These are phyloP conservation scores for Ceyx margarethae DNA, from an alignment of 2,113 vertebrate species.

Conservation along the genomic window DNA sequence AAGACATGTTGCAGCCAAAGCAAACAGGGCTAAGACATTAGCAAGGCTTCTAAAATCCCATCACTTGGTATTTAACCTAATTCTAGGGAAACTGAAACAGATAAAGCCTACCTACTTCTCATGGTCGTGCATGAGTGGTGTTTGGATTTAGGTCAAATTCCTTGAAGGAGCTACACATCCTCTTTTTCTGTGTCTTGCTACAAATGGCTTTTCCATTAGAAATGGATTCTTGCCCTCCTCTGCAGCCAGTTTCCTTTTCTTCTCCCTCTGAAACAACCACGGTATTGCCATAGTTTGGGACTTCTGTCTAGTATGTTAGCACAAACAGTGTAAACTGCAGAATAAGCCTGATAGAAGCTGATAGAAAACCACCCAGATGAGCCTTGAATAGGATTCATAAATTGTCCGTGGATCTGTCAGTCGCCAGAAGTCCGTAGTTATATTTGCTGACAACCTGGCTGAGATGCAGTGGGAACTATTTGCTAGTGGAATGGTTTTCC, in stretches of 20 bases:
- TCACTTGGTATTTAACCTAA: not conserved
- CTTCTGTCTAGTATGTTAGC: not conserved
- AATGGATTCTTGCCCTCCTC: not conserved
- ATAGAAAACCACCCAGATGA: not conserved
- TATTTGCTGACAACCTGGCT: not conserved
- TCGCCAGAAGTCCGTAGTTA: not conserved
- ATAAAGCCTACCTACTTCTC: not conserved
- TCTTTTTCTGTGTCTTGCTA: not conserved
- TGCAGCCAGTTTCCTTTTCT: not conserved
- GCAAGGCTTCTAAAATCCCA: not conserved
- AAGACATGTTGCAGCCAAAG: not conserved
- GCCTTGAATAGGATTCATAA: not conserved
- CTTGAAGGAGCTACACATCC: not conserved
- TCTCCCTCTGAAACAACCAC: not conserved
- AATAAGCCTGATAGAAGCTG: not conserved
- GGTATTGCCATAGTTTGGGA: not conserved
- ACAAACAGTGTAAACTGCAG: not conserved
- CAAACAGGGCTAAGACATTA: not conserved
- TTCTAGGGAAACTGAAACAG: not conserved
- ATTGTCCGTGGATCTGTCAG: not conserved
- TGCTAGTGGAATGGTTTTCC: not conserved
- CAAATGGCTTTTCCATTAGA: not conserved
- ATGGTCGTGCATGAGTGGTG: not conserved
- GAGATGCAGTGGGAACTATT: not conserved
- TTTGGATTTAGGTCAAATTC: not conserved